A percentile compares a stretch with the other conserved stretches of the same genome.
These are phyloP conservation scores for Neodiprion fabricii DNA, from an alignment of 1,140 invertebrate genomes.

Conservation along the genomic window DNA sequence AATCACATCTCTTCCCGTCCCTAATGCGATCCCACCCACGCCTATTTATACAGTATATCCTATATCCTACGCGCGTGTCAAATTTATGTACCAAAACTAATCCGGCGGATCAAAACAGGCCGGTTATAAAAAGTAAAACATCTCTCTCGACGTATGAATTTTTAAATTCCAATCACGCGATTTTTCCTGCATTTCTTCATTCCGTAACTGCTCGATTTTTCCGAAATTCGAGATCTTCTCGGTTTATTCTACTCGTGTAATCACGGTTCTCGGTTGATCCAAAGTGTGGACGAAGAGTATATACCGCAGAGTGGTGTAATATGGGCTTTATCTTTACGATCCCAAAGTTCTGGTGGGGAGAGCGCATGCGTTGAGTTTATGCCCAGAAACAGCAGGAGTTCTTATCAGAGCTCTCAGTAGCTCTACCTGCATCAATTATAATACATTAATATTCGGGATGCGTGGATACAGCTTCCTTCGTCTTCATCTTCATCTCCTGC, in stretches of 20 bases:
- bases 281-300: too few species aligned
- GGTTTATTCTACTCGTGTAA: too few species aligned
- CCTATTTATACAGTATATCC: neutral
- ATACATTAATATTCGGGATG: neutral
- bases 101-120: neutral
- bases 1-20: neutral
- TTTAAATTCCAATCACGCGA: neutral
- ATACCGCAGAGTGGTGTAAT: constrained; percentile 20
- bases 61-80: neutral
- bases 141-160: too few species aligned
- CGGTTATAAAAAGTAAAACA: neutral
- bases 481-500: neutral
- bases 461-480: neutral
- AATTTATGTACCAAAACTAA: neutral
- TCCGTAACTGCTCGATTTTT: too few species aligned
- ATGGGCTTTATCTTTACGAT: constrained; percentile 54
- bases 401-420: constrained; percentile 12
- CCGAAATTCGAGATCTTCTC: too few species aligned
- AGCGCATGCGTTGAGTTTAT: constrained; percentile 36
- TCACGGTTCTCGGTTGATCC: too few species aligned
- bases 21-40: constrained; percentile 1
- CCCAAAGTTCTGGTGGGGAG: constrained; percentile 33
- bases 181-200: too few species aligned
- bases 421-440: constrained; percentile 7
- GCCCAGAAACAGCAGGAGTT: constrained; percentile 23